Evolutionary conservation across 2,797 vertebrate genomes (phyloP), one percentile per base, ranked within the genome.

Genomic region (Lagorchestes hirsutus): DNA sequence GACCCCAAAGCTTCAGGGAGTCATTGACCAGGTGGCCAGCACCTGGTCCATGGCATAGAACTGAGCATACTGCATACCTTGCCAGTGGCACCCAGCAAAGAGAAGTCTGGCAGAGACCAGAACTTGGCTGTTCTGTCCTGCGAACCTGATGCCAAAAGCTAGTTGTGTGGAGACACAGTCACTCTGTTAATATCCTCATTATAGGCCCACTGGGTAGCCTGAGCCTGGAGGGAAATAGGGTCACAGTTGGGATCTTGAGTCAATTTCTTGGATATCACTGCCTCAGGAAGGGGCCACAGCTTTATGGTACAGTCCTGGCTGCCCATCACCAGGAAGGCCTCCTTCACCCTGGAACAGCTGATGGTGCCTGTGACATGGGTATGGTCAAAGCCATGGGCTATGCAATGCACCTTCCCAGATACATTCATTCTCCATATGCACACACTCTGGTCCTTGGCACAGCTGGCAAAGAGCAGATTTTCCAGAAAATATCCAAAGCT

Each of bases 231-330:
- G 46, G 96, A 95, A 54, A 98, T 96, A 0, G 98, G 95, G 0
- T 56, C 97, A 27, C 40, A 87, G 74, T 10, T 87, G 0, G 96
- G 52, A 11, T 97, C 62, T 0, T 22, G 57, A 24, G 90, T 97
- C 40, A 93, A 90, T 59, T 96, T 4, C 95, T 97, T 98, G 5
- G 97, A 95, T 0, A 97, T 92, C 56, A 99, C 95, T 55, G 97
- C 95, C 59, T 99, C 98, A 0, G 99, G 99, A 28, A 99, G 98
- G 54, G 99, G 98, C 99, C 99, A 99, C 58, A 99, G 98, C 98
- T 99, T 99, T 92, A 99, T 98, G 0, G 99, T 99, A 55, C 99
- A 99, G 98, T 99, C 99, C 98, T 99, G 99, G 98, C 99, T 99
- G 95, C 99, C 99, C 0, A 99, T 99, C 40, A 99, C 99, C 74